phyloP scores from a whole-genome alignment of 2,888 invertebrate species.

The Listrodromus nycthemerus region DNA sequence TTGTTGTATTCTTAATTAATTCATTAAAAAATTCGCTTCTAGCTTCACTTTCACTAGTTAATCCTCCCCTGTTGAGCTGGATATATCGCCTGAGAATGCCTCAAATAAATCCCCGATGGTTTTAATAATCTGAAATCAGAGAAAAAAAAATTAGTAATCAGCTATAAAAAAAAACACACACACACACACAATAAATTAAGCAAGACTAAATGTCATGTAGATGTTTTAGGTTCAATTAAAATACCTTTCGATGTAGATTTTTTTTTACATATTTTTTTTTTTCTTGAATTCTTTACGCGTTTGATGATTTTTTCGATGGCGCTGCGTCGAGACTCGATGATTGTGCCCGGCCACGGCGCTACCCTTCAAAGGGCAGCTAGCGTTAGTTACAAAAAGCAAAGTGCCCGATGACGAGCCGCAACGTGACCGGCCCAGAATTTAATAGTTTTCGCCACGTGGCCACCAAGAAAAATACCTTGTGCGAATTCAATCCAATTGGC shows the following conservation, averaged over 20 bases:
- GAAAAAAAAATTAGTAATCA: background rate
- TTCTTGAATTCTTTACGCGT: background rate
- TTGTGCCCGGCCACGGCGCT: conserved; percentile 80
- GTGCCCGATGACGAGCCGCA: conserved; percentile 85
- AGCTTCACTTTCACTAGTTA: conserved; percentile 33
- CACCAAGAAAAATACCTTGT: background rate
- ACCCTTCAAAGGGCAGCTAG: conserved; percentile 86
- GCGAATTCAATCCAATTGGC: background rate
- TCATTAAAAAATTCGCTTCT: conserved; percentile 26
- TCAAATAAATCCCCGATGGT: conserved; percentile 16
- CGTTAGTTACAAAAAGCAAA: conserved; percentile 82
- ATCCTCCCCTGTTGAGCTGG: background rate
- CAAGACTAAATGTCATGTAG: conserved; percentile 17
- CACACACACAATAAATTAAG: conserved; percentile 46
- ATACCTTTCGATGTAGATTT: conserved; percentile 22
- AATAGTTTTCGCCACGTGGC: background rate
- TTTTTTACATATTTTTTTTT: background rate
- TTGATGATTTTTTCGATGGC: conserved; percentile 14
- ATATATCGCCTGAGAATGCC: conserved; percentile 23
- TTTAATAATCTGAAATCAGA: conserved; percentile 26
- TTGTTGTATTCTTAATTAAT: conserved; percentile 38
- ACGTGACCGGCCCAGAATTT: conserved; percentile 76
- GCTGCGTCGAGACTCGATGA: conserved; percentile 34
- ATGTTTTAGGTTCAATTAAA: conserved; percentile 17
- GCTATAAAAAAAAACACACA: conserved; percentile 4